These are phyloP conservation scores for Microplitis manilae DNA, from an alignment of 2,888 invertebrate species.

Conservation along the genomic window DNA sequence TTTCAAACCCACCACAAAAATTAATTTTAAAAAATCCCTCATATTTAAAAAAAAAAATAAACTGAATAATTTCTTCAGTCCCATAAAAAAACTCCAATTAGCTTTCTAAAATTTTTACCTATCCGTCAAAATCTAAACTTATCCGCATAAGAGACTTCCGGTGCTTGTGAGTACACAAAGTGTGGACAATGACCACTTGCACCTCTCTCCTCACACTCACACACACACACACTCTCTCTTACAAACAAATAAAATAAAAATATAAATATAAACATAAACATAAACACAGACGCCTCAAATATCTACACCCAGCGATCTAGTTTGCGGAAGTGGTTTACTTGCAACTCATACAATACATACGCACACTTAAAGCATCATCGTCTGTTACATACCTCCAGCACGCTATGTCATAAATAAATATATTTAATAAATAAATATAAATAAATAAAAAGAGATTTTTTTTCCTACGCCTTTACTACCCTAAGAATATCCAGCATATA, in stretches of 20 bases:
- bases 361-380: neutral
- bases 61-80: neutral
- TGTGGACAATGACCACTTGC: constrained; percentile 21
- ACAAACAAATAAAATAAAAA: neutral
- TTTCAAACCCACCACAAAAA: neutral
- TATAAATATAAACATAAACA: neutral
- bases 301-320: constrained; percentile 64
- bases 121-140: neutral
- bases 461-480: too few species aligned
- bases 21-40: neutral
- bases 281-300: constrained; percentile 55
- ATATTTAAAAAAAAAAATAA: neutral
- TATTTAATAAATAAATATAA: neutral
- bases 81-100: neutral
- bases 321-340: constrained; percentile 63
- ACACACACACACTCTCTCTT: neutral
- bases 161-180: neutral
- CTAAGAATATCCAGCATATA: too few species aligned
- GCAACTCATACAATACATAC: constrained; percentile 11
- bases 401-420: constrained; percentile 21
- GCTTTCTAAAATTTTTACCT: neutral
- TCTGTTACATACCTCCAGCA: neutral
- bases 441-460: neutral
- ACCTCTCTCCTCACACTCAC: neutral
- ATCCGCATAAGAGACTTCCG: neutral